phyloP scores from a whole-genome alignment of 2,888 invertebrate species.

The Drosophila borealis region DNA sequence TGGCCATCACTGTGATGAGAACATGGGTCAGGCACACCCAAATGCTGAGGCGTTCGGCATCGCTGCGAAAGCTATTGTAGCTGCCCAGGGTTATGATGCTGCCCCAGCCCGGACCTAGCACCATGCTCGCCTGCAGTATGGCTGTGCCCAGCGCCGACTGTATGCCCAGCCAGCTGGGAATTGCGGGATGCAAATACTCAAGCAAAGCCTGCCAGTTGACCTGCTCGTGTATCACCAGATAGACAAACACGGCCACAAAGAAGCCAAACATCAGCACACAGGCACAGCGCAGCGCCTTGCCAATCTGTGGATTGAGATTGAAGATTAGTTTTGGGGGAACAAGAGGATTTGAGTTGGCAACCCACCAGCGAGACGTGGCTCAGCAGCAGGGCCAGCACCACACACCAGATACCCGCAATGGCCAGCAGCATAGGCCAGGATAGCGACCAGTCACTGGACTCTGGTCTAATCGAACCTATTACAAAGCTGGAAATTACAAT shows the following conservation, averaged over 20 bases:
- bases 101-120: conserved; percentile 94
- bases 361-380: conserved; percentile 78
- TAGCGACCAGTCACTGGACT: conserved; percentile 56
- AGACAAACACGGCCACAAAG: conserved; percentile 75
- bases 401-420: conserved; percentile 73
- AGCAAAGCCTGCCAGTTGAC: conserved; percentile 55
- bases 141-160: conserved; percentile 53
- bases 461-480: conserved; percentile 69
- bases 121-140: conserved; percentile 86
- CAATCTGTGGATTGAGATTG: conserved; percentile 66
- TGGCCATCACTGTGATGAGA: conserved; percentile 72
- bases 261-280: conserved; percentile 75
- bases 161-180: conserved; percentile 52
- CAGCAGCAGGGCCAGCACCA: conserved; percentile 69
- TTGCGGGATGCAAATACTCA: conserved; percentile 59
- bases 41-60: conserved; percentile 86
- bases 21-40: conserved; percentile 81
- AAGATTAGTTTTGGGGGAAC: not conserved
- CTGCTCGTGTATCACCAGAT: conserved; percentile 67
- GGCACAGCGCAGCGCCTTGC: conserved; percentile 79
- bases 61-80: conserved; percentile 91
- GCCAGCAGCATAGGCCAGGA: conserved; percentile 76
- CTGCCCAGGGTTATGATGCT: conserved; percentile 93
- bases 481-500: conserved; percentile 54
- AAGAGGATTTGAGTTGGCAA: not conserved